Evolutionary conservation across 2,888 invertebrate genomes (phyloP), one percentile per base, ranked within the genome.

Genomic region (Coleophora flavipennella): DNA sequence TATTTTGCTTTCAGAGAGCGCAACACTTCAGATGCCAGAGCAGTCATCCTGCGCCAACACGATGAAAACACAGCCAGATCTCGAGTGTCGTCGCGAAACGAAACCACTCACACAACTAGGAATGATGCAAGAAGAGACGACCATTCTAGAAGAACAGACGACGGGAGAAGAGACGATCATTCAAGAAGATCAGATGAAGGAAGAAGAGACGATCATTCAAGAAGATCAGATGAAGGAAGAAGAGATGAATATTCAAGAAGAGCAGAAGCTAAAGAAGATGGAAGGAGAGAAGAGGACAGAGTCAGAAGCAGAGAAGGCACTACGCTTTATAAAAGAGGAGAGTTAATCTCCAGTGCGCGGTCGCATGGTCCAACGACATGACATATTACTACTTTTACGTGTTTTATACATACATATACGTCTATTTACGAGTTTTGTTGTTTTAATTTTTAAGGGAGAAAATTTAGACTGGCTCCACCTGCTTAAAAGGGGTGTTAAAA

Each of bases 281-380:
- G 20, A 20, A 47, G 12, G 45, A 53, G 9, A 39, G 42, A 42
- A 53, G 87, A 87, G 46, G 51, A 37, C 41, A 53, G 61, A 52
- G 64, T 62, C 42, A 62, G 53, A 45, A 57, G 55, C 31, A 42
- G 43, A 36, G 46, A 52, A 40, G 55, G 50, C 45, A 76, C 81
- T 44, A 87, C 88, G 38, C 88, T 92, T 13, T 94, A 93, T 87
- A 94, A 94, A 73, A 81, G 94, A 46, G 88, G 92, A 44, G 93
- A 93, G 72, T 80, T 94, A 41, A 94, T 94, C 58, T 92, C 93
- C 33, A 93, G 93, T 73, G 92, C 92, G 44, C 89, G 86, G 36
- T 62, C 71, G 38, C 73, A 66, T 42, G 20, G 20, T 20, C 20
- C 20, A 20, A 72, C 73, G 41, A 70, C 79, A 64, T 81, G 83